Base-by-base conservation (phyloP, 1,140 invertebrate species). In the Leptopilina clavipes region DNA sequence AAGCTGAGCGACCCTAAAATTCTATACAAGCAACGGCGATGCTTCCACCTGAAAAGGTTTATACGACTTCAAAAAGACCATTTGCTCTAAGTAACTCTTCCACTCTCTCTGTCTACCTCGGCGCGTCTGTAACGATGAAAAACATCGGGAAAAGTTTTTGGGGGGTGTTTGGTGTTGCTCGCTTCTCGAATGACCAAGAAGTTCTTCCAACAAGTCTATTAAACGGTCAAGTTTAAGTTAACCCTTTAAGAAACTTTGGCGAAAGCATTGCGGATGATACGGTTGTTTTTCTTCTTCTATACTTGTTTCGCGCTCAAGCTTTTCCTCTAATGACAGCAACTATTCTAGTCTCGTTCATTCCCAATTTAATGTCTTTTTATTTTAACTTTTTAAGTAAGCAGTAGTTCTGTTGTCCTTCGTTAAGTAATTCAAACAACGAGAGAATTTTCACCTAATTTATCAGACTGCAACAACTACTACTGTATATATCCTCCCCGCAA, bases 361-460 rank as follows among this genome's bases (percentile, higher is more conserved):
- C 3, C 19, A 25, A 59, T 31, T 59, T 25, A 18, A n/a, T n/a
- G 14, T 59, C 25, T 25, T 19, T n/a, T n/a, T n/a, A n/a, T n/a
- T n/a, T n/a, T n/a, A n/a, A 59, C 11, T n/a, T 10, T 59, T 59
- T 12, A 11, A 18, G 56, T n/a, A 22, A 59, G n/a, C n/a, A 59
- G 56, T 59, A 59, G 56, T 31, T 59, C 25, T 31, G 25, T 31
- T 6, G 56, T 22, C 56, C 56, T 59, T 59, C 56, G 14, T 59
- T 59, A 59, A 19, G 56, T 25, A 59, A 59, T 25, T 59, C 56
- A n/a, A n/a, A n/a, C n/a, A n/a, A n/a, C n/a, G n/a, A n/a, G n/a
- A n/a, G n/a, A n/a, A n/a, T n/a, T 59, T 25, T 19, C 22, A 59
- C 56, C 22, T 59, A 25, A 59, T 31, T 59, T 25, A 14, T 59